A percentile compares a stretch with the other conserved stretches of the same genome.
These are phyloP conservation scores for Amphiura filiformis DNA, from an alignment of 35 echinoderm and acorn worm genomes.

Conservation along the genomic window DNA sequence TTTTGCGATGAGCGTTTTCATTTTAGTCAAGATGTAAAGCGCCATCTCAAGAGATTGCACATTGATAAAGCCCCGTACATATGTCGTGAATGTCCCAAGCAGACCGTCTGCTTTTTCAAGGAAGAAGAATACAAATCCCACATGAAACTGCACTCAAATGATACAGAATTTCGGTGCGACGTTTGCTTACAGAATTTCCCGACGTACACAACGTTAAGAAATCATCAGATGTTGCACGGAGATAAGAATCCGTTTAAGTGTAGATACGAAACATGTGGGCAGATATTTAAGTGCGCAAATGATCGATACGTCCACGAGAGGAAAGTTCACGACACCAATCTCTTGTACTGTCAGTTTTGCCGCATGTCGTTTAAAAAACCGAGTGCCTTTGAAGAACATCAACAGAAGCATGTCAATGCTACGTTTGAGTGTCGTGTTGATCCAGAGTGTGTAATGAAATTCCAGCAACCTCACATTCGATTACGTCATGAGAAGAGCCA, in stretches of 20 bases:
- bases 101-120: not conserved
- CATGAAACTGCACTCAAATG: not conserved
- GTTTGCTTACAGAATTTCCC: not conserved
- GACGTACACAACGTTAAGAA: not conserved
- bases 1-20: not conserved
- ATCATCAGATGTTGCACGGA: not conserved
- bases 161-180: not conserved
- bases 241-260: not conserved
- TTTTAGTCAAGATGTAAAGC: not conserved
- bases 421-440: not conserved
- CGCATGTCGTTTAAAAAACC: not conserved
- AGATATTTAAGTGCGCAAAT: not conserved
- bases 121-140: not conserved
- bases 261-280: not conserved
- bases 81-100: not conserved
- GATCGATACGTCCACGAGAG: not conserved
- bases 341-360: not conserved
- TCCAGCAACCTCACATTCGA: not conserved
- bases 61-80: not conserved
- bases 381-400: not conserved
- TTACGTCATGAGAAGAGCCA: not conserved
- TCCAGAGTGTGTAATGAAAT: not conserved
- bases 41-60: not conserved
- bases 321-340: not conserved
- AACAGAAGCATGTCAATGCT: not conserved